phyloP scores from a whole-genome alignment of 1,140 invertebrate species.

The Drosophila funebris region DNA sequence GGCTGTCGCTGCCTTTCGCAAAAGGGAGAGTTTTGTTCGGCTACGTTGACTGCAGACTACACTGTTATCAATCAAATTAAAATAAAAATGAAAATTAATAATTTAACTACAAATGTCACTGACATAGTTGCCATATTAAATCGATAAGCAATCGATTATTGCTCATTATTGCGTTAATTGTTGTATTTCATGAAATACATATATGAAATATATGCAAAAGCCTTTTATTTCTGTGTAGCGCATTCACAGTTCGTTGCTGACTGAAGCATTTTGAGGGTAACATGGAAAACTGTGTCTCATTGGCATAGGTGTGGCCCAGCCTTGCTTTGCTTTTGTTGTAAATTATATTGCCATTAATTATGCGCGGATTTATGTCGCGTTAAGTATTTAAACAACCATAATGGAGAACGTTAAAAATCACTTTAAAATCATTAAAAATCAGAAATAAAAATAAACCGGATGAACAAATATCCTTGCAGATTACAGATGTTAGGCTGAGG shows the following conservation, averaged over 20 bases:
- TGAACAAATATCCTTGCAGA: not conserved
- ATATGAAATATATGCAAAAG: no score
- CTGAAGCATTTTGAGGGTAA: not conserved
- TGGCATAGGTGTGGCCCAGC: conserved; percentile 6
- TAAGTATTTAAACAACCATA: conserved; percentile 61
- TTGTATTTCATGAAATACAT: not conserved
- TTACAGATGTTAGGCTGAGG: conserved; percentile 5
- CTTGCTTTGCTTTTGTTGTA: conserved; percentile 52
- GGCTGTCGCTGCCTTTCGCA: not conserved
- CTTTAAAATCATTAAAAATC: conserved; percentile 70
- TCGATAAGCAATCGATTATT: not conserved
- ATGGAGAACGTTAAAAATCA: conserved; percentile 72
- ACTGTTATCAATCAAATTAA: not conserved
- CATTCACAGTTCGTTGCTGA: conserved; percentile 12
- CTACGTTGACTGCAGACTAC: conserved; percentile 4
- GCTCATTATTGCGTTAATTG: not conserved
- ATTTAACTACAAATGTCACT: not conserved
- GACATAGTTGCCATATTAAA: not conserved
- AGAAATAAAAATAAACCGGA: conserved; percentile 23
- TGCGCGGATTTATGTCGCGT: conserved; percentile 61
- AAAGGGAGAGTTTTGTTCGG: not conserved
- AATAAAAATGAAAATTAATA: not conserved
- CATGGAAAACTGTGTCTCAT: not conserved
- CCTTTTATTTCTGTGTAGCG: conserved; percentile 5
- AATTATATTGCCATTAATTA: conserved; percentile 79